Percentiles rank a stretch among this genome's conserved stretches.
Conservation (phyloP, 2,113 vertebrate genomes). For the Bettongia penicillata region DNA sequence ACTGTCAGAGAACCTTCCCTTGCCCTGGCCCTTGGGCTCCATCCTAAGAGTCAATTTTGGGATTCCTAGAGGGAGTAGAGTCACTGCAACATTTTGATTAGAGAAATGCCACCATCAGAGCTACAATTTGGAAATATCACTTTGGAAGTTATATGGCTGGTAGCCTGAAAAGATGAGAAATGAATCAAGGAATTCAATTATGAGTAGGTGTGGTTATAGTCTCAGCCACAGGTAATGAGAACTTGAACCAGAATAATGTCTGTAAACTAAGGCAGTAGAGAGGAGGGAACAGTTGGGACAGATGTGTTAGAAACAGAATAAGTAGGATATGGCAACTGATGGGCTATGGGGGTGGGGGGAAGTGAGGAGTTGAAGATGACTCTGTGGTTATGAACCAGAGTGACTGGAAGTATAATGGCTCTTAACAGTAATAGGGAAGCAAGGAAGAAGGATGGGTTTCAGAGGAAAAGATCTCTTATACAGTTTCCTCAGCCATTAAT, state of each 20-base stretch:
- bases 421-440: neutral
- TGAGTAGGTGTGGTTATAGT: neutral
- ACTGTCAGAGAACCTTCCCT: neutral
- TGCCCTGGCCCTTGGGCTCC: neutral
- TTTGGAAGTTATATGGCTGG: neutral
- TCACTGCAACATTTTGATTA: neutral
- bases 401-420: neutral
- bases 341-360: neutral
- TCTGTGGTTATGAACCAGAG: neutral
- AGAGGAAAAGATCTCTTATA: neutral
- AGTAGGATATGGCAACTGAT: neutral
- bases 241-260: neutral
- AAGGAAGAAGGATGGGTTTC: neutral
- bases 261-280: neutral
- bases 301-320: neutral
- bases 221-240: neutral
- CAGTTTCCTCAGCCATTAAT: neutral
- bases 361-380: neutral
- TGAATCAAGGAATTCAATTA: neutral
- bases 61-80: neutral
- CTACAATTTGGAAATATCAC: neutral
- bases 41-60: neutral
- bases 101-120: neutral
- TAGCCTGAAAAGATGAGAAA: neutral
- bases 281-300: neutral